A percentile compares a stretch with the other conserved stretches of the same genome.
Conservation (phyloP, 2,797 vertebrate species). For the Esox lucius region DNA sequence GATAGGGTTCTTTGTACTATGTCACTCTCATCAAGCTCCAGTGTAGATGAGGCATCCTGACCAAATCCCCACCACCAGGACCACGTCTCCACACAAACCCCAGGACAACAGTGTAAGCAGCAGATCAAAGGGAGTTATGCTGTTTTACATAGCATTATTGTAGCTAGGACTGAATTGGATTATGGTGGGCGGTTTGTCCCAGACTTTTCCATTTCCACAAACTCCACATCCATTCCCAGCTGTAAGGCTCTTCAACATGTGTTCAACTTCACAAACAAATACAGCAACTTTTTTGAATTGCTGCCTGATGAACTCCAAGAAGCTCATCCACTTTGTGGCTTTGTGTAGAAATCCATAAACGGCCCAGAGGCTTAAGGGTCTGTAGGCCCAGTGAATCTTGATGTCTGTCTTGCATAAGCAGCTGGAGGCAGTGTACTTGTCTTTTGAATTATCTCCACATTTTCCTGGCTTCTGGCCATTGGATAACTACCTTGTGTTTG, state of each 20-base stretch:
- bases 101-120: not conserved
- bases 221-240: slow-evolving; percentile 14
- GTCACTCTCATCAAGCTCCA: not conserved
- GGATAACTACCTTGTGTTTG: slow-evolving; percentile 30
- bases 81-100: not conserved
- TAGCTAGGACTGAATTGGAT: slow-evolving; percentile 9
- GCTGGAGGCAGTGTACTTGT: slow-evolving; percentile 40
- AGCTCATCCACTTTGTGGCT: slow-evolving; percentile 13
- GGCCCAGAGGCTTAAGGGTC: slow-evolving; percentile 19
- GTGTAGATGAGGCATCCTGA: not conserved
- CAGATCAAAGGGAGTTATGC: slow-evolving; percentile 11
- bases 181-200: slow-evolving; percentile 6
- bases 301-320: slow-evolving; percentile 25
- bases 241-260: slow-evolving; percentile 1
- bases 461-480: slow-evolving; percentile 41
- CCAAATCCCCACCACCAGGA: not conserved
- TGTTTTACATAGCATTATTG: slow-evolving; percentile 10
- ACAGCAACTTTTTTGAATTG: slow-evolving; percentile 3
- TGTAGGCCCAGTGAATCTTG: slow-evolving; percentile 32
- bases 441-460: slow-evolving; percentile 40
- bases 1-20: not conserved
- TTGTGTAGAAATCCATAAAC: slow-evolving; percentile 16
- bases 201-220: not conserved
- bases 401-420: slow-evolving; percentile 43
- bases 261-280: slow-evolving; percentile 14